Evolutionary conservation across 2,888 invertebrate genomes (phyloP), one percentile per base, ranked within the genome.

Genomic region (Geotrupes spiniger): DNA sequence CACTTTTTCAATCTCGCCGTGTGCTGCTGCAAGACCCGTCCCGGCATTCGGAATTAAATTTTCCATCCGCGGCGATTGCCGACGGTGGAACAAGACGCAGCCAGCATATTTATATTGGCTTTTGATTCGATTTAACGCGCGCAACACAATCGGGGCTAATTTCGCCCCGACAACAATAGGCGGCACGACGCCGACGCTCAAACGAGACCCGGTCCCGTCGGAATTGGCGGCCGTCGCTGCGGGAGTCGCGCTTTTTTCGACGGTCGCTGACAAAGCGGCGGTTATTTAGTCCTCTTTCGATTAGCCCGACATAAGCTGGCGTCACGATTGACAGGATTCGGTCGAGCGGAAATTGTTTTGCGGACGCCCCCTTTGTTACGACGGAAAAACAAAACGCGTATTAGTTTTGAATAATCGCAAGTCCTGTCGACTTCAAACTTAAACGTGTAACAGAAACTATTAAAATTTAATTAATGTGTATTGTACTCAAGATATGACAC

Each of bases 81-180:
- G 29, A 42, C 33, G 44, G 52, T 47, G 42, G 42, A 42, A 42
- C 45, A 51, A 46, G 51, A 54, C n/a, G n/a, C n/a, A n/a, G n/a
- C n/a, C n/a, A n/a, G n/a, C n/a, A 59, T 57, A 61, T 65, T 64
- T 63, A 61, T 61, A 63, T 63, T 60, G 64, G 59, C 59, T 62
- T 61, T 61, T 63, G 63, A 65, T 65, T 65, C 64, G 61, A 65
- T 66, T 66, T 59, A 48, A 54, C 52, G 55, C 56, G 54, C 58
- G 55, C 50, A 54, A 57, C 54, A 63, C 62, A 64, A 63, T 62
- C 52, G 48, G 59, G 59, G 62, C 63, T 64, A 65, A 64, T 65
- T 63, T 61, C 48, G 58, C 46, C 52, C 50, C 53, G 21, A 21
- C 46, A 36, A 43, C 44, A 51, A 51, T 58, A 58, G 47, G 60